Evolutionary conservation across 2,113 vertebrate genomes (phyloP).

Genomic region (Trochalopteron elliotii): DNA sequence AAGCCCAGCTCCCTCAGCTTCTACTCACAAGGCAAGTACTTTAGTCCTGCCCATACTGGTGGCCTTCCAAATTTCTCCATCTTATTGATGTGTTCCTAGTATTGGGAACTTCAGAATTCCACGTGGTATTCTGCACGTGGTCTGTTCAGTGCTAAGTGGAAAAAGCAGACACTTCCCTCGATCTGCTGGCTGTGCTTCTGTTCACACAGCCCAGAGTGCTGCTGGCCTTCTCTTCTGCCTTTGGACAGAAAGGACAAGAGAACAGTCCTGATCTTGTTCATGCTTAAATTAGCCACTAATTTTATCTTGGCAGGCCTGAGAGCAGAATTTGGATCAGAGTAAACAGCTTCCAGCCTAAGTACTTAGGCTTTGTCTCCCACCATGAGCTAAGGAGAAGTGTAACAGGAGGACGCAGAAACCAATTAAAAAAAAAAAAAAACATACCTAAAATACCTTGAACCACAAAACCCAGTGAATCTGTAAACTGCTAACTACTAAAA

Average conservation of each 20-base stretch:
- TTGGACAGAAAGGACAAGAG: neutral
- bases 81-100: neutral
- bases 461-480: neutral
- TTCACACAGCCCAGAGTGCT: neutral
- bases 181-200: neutral
- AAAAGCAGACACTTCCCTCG: neutral
- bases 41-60: neutral
- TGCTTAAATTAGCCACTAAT: neutral
- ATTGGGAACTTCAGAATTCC: neutral
- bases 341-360: neutral
- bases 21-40: neutral
- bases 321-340: neutral
- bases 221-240: neutral
- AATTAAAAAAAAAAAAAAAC: neutral
- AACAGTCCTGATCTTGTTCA: neutral
- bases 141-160: neutral
- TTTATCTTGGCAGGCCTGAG: neutral
- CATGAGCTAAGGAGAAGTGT: neutral
- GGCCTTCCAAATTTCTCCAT: neutral
- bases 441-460: neutral
- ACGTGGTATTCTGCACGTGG: neutral
- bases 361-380: neutral
- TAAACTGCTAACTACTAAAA: neutral
- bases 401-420: neutral
- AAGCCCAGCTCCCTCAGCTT: neutral